Evolutionary conservation across 2,797 vertebrate genomes (phyloP).

Genomic region (Vultur gryphus): DNA sequence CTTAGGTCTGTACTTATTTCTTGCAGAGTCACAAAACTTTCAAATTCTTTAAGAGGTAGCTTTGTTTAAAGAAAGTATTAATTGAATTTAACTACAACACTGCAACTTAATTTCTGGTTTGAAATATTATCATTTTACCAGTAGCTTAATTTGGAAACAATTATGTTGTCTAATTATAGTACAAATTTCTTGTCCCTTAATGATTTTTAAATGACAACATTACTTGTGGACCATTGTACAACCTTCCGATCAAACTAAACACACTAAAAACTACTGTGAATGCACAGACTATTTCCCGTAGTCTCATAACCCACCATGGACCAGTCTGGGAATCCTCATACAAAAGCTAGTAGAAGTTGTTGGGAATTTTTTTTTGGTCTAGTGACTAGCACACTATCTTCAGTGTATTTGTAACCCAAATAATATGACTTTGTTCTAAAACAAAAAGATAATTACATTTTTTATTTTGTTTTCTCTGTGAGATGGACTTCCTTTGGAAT

Average conservation of each 20-base stretch:
- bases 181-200: neutral
- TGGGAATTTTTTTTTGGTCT: neutral
- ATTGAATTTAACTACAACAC: neutral
- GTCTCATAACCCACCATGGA: neutral
- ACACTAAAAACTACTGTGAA: neutral
- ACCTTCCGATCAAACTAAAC: neutral
- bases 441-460: constrained; percentile 68
- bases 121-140: neutral
- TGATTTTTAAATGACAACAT: neutral
- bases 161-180: neutral
- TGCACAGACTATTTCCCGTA: neutral
- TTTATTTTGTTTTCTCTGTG: constrained; percentile 77
- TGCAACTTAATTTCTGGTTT: neutral
- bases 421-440: neutral
- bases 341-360: neutral
- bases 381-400: neutral
- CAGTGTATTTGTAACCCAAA: neutral
- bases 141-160: neutral
- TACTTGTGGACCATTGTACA: neutral
- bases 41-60: neutral
- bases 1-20: neutral
- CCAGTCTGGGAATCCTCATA: neutral
- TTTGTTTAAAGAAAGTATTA: neutral
- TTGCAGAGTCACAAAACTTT: neutral
- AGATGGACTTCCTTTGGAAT: constrained; percentile 68